A percentile compares a stretch with the other conserved stretches of the same genome.
These are phyloP conservation scores for Helostoma temminkii DNA, from an alignment of 2,797 vertebrate species.

Conservation along the genomic window DNA sequence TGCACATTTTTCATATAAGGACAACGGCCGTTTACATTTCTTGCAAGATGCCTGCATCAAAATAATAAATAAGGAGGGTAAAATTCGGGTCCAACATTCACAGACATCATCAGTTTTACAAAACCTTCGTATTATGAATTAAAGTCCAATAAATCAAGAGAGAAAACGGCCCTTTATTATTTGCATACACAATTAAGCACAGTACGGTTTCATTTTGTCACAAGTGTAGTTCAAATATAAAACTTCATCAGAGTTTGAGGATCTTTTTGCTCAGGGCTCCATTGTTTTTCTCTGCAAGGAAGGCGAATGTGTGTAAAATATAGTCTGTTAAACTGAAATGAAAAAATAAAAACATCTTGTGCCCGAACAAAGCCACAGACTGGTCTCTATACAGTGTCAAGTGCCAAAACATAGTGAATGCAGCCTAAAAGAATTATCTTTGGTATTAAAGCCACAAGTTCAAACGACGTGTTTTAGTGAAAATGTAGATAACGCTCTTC, in stretches of 20 bases:
- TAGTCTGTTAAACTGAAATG: background rate
- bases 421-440: conserved; percentile 24
- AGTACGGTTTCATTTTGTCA: conserved; percentile 20
- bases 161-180: conserved; percentile 40
- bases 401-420: background rate
- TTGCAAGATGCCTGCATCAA: background rate
- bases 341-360: background rate
- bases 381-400: background rate
- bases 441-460: conserved; percentile 26
- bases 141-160: conserved; percentile 11
- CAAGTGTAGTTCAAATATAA: conserved; percentile 13
- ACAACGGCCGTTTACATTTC: background rate
- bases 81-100: background rate
- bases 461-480: background rate
- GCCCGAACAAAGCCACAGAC: conserved; percentile 2
- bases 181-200: conserved; percentile 29
- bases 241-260: conserved; percentile 2
- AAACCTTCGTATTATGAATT: conserved; percentile 4
- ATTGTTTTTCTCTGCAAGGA: conserved; percentile 44
- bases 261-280: conserved; percentile 21
- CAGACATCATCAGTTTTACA: background rate
- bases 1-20: background rate
- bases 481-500: background rate
- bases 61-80: background rate
- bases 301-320: conserved; percentile 26